Evolutionary conservation across 2,797 vertebrate species (phyloP).

Genomic region (Octomys mimax): DNA sequence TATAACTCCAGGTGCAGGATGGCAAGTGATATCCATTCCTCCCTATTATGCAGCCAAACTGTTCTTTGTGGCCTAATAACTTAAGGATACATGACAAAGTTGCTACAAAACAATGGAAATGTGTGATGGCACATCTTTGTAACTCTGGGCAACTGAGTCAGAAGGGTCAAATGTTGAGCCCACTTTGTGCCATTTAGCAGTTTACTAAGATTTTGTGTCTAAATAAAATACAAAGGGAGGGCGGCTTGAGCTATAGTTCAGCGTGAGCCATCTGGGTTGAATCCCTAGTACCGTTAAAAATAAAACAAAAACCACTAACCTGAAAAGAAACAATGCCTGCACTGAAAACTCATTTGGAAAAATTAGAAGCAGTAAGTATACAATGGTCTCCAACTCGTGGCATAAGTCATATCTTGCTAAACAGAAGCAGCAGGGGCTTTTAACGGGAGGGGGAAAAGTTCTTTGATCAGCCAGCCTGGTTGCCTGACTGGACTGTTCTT

Average conservation of each 20-base stretch:
- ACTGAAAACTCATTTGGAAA: constrained; percentile 53
- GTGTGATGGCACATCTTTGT: neutral
- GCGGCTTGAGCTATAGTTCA: neutral
- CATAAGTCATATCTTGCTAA: constrained; percentile 11
- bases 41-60: neutral
- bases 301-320: neutral
- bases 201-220: neutral
- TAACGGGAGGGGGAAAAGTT: constrained; percentile 42
- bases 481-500: constrained; percentile 32
- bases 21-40: constrained; percentile 7
- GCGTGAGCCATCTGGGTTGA: neutral
- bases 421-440: constrained; percentile 60
- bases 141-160: neutral
- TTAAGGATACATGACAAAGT: constrained; percentile 47
- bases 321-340: constrained; percentile 28
- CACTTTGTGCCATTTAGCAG: neutral
- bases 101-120: constrained; percentile 47
- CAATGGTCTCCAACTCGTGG: constrained; percentile 35
- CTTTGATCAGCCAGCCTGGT: constrained; percentile 67
- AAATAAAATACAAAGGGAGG: neutral
- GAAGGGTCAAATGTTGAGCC: neutral
- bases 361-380: constrained; percentile 37
- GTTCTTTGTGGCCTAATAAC: constrained; percentile 21
- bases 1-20: neutral
- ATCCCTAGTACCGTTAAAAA: neutral